These are phyloP conservation scores for Moxostoma hubbsi DNA, from an alignment of 2,797 vertebrate genomes.

Conservation along the genomic window DNA sequence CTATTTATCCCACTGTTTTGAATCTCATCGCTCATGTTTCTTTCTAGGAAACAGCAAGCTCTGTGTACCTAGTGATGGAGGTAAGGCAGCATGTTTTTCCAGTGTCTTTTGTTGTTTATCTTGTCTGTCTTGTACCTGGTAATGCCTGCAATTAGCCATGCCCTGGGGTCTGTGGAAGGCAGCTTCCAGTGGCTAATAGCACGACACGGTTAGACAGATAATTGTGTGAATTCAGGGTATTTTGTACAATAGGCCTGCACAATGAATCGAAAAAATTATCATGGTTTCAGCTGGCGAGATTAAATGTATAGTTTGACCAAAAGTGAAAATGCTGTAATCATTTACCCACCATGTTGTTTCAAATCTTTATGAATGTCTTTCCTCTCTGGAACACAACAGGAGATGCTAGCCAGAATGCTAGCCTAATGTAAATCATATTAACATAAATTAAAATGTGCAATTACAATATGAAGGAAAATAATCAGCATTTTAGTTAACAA, in stretches of 20 bases:
- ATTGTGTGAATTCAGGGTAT: neutral
- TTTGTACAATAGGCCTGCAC: neutral
- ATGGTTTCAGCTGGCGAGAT: too few relatives aligned
- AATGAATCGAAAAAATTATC: too few relatives aligned
- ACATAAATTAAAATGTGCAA: too few relatives aligned
- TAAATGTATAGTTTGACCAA: too few relatives aligned
- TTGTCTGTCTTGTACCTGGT: conserved; percentile 51
- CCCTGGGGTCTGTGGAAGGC: conserved; percentile 27
- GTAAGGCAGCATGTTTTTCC: conserved; percentile 74
- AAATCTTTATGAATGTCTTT: too few relatives aligned
- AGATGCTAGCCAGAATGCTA: too few relatives aligned
- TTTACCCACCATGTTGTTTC: too few relatives aligned
- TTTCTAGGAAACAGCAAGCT: conserved; percentile 91
- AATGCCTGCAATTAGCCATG: conserved; percentile 58
- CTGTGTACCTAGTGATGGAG: conserved; percentile 99
- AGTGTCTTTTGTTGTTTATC: conserved; percentile 62
- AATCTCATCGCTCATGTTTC: conserved; percentile 56
- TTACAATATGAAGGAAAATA: too few relatives aligned
- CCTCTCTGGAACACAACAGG: too few relatives aligned
- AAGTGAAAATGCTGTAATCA: too few relatives aligned
- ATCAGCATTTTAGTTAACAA: too few relatives aligned
- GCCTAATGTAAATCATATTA: too few relatives aligned
- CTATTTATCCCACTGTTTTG: neutral
- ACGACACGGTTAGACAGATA: neutral
- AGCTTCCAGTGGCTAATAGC: neutral